Conservation (phyloP, 2,888 invertebrate species). For the Agrotis exclamationis region DNA sequence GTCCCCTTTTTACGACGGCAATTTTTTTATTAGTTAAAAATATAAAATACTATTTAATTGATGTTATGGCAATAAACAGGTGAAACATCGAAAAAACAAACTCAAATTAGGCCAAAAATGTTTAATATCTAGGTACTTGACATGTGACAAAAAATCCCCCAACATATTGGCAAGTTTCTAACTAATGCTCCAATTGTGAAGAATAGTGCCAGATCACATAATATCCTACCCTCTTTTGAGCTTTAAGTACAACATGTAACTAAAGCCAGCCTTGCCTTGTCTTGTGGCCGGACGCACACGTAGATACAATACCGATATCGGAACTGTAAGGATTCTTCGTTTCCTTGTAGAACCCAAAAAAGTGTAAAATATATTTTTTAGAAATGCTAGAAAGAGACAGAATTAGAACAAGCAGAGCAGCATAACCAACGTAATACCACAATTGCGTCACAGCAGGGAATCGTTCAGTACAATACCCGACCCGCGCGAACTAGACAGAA, state of each 20-base stretch:
- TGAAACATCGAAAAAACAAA: too few species aligned
- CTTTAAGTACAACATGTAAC: background rate
- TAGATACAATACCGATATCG: background rate
- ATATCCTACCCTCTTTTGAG: background rate
- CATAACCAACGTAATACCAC: background rate
- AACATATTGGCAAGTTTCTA: too few species aligned
- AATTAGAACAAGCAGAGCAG: background rate
- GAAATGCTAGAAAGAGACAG: background rate
- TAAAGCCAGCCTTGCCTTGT: background rate
- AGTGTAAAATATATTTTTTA: background rate
- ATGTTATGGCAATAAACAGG: too few species aligned
- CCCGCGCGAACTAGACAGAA: background rate
- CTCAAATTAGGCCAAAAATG: too few species aligned
- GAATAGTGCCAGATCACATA: too few species aligned
- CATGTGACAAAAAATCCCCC: too few species aligned
- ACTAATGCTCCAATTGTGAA: background rate
- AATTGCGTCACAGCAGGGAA: background rate
- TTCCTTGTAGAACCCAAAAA: constrained; percentile 1
- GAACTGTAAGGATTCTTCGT: constrained; percentile 5
- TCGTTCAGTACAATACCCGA: background rate
- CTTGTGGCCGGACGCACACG: background rate
- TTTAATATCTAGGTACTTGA: too few species aligned
- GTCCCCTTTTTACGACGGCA: too few species aligned
- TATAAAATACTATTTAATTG: too few species aligned
- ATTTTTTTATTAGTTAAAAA: too few species aligned